Base-by-base conservation (phyloP, 2,113 vertebrate genomes). In the Danionella cerebrum region DNA sequence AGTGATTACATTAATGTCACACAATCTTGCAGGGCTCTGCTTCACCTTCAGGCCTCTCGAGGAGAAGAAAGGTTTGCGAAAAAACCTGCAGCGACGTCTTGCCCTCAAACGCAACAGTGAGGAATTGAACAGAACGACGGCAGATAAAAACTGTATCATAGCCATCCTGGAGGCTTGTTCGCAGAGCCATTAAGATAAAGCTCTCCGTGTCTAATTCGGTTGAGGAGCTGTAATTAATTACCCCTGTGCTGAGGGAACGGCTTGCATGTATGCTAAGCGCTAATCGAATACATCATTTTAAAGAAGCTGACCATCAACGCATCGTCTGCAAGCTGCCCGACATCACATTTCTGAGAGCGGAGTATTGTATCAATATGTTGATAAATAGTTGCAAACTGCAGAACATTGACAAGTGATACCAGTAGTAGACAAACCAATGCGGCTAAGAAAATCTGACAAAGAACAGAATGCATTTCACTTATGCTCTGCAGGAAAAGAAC, bases 151-250 rank as follows among this genome's bases (percentile, higher is more conserved):
- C 33, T 19, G 36, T 41, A 42, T 48, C 52, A 58, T 13, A 24
- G 31, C 16, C 21, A 10, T 54, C 33, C 22, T 42, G 25, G 13
- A 67, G 18, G 65, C 42, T 18, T 38, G 27, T 52, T 64, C 10
- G 51, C 36, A 51, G 54, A 62, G 14, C 62, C 48, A 60, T 60
- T 75, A 58, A 64, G 62, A 64, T 60, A 35, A 64, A 72, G 75
- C 14, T 29, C 55, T 52, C 48, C 50, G 39, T 45, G 50, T 72
- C 41, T 57, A 51, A 59, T 51, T 45, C 39, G 44, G 51, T 74
- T 74, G 45, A 41, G 55, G 41, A 67, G 24, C 41, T 65, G 63
- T 62, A 70, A 75, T 67, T 75, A 70, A 72, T 48, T 64, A 45
- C 65, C 35, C 33, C 55, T 24, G 38, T 25, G 65, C 35, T 27